phyloP scores from a whole-genome alignment of 2,113 vertebrate genomes.

The Seriola aureovittata region DNA sequence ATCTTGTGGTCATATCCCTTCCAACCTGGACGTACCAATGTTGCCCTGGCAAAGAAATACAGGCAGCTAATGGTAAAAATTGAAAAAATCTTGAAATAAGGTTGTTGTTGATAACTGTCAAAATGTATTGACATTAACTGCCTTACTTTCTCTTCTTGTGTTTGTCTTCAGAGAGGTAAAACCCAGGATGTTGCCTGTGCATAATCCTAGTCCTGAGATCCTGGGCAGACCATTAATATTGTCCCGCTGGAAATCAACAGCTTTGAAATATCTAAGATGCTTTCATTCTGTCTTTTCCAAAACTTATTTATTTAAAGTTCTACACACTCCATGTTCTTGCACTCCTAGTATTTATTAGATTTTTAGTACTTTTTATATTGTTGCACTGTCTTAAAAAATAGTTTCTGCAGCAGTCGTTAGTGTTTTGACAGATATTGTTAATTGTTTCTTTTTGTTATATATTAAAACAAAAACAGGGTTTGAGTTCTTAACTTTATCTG shows the following conservation, averaged over 20 bases:
- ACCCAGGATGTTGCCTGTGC: not conserved
- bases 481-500: not conserved
- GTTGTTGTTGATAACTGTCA: not conserved
- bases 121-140: constrained; percentile 3
- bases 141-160: constrained; percentile 7
- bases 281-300: not conserved
- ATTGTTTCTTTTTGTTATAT: not conserved
- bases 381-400: not conserved
- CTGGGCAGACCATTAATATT: not conserved
- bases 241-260: constrained; percentile 4
- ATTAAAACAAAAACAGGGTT: constrained; percentile 23
- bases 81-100: not conserved
- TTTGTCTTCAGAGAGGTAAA: constrained; percentile 44
- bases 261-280: not conserved
- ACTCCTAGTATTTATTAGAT: not conserved
- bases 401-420: not conserved
- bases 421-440: not conserved
- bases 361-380: not conserved
- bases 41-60: constrained; percentile 81
- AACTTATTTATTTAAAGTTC: not conserved
- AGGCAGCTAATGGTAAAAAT: constrained; percentile 57
- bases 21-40: constrained; percentile 72
- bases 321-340: not conserved
- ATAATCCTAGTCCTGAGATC: constrained; percentile 15
- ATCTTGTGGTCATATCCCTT: constrained; percentile 82